Evolutionary conservation across 2,888 invertebrate genomes (phyloP).

Genomic region (Panopea generosa): DNA sequence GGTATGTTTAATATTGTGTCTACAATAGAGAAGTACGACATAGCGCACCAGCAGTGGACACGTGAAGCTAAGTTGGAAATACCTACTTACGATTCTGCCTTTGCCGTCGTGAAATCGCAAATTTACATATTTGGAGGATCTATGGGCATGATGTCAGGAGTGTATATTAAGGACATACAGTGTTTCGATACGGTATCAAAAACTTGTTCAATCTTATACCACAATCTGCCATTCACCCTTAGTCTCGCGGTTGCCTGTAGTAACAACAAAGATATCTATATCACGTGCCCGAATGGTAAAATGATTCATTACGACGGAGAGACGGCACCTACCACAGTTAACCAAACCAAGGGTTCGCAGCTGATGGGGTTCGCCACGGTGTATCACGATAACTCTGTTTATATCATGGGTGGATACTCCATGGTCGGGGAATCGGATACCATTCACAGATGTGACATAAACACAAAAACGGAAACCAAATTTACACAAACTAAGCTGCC

Average conservation of each 20-base stretch:
- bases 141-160: constrained; percentile 61
- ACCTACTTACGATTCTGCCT: constrained; percentile 69
- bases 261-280: constrained; percentile 50
- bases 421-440: constrained; percentile 43
- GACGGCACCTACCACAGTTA: constrained; percentile 32
- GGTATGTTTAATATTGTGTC: constrained; percentile 59
- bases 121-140: constrained; percentile 74
- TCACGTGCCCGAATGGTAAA: constrained; percentile 63
- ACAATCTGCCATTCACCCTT: constrained; percentile 56
- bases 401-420: constrained; percentile 62
- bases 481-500: constrained; percentile 58
- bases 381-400: constrained; percentile 45
- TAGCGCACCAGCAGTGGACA: constrained; percentile 58
- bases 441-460: constrained; percentile 54
- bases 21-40: constrained; percentile 67
- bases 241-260: constrained; percentile 53
- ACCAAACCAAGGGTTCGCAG: constrained; percentile 34
- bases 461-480: constrained; percentile 22
- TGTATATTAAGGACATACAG: constrained; percentile 71
- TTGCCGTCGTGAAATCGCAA: constrained; percentile 62
- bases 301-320: constrained; percentile 54
- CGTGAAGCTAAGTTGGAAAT: constrained; percentile 57
- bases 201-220: constrained; percentile 54
- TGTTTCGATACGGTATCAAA: constrained; percentile 66
- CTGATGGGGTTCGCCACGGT: constrained; percentile 60